Base-by-base conservation (phyloP, 2,888 invertebrate species). In the Cremastobaeus sp. region DNA sequence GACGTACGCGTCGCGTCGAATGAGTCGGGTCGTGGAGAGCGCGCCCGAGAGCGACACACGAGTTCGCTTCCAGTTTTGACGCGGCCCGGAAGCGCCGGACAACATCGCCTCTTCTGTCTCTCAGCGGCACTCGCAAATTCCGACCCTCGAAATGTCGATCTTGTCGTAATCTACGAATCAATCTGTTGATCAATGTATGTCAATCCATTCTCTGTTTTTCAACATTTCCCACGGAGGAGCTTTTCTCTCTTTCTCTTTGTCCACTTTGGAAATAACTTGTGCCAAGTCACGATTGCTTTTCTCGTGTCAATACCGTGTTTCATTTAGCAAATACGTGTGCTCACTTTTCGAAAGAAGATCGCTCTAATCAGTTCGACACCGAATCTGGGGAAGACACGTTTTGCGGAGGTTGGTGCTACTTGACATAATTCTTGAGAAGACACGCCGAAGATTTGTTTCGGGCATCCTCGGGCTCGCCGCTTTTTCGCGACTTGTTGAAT, bases 1-100 rank as follows among this genome's bases (percentile, higher is more conserved):
- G 71, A 8, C 65, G 52, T 59, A 71, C 59, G 55, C 59, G 48
- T 60, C 72, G 65, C 65, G 37, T 28, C 60, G 48, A 47, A 25
- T 20, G 72, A 72, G 72, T 66, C 60, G 66, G 45, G 48, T 43
- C 60, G 72, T 28, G 47, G 59, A 72, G 52, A 64, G 64, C 70
- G 62, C 47, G 64, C 43, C 64, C 55, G 57, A 50, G 52, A 54
- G 54, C 60, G 54, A 60, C 21, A 35, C 52, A n/a, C 72, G 48
- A 66, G 66, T 62, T 41, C 34, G 52, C 66, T 47, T 32, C 47
- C 60, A 52, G 68, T 68, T 60, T 55, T 62, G 39, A 55, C 55
- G 55, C 55, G 41, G 68, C 54, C 62, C 62, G 68, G 57, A 62
- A 66, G 55, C 55, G 25, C 39, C 59, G 47, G 12, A 34, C 21